phyloP scores from a whole-genome alignment of 1,140 invertebrate species.

The Bombus impatiens region DNA sequence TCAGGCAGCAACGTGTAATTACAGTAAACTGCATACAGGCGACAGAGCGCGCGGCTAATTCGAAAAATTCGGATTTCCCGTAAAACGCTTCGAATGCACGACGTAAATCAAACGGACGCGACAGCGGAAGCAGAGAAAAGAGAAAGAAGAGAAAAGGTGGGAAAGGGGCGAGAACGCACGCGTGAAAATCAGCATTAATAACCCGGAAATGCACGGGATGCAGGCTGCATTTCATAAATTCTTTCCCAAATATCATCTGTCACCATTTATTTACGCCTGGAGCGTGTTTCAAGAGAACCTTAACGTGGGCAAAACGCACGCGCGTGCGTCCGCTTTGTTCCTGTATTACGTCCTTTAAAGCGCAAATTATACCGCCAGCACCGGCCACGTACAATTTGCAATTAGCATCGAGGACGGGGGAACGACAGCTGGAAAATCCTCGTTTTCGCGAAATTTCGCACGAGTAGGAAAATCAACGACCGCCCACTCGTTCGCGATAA shows the following conservation, averaged over 20 bases:
- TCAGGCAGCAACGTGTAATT: no score
- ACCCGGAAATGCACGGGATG: neutral
- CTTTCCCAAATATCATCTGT: neutral
- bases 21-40: no score
- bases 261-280: neutral
- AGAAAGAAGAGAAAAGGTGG: neutral
- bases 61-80: no score
- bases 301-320: neutral
- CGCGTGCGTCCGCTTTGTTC: neutral
- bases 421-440: neutral
- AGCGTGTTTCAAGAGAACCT: no score
- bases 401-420: neutral
- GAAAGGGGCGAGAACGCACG: neutral
- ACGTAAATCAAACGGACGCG: neutral
- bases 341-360: neutral
- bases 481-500: neutral
- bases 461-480: neutral
- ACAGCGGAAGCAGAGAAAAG: neutral
- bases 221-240: conserved; percentile 5
- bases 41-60: neutral
- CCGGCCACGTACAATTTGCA: neutral
- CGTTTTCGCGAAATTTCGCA: neutral
- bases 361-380: neutral
- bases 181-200: neutral
- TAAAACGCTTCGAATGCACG: neutral